These are phyloP conservation scores for Lates japonicus DNA, from an alignment of 2,797 vertebrate species.

Conservation along the genomic window DNA sequence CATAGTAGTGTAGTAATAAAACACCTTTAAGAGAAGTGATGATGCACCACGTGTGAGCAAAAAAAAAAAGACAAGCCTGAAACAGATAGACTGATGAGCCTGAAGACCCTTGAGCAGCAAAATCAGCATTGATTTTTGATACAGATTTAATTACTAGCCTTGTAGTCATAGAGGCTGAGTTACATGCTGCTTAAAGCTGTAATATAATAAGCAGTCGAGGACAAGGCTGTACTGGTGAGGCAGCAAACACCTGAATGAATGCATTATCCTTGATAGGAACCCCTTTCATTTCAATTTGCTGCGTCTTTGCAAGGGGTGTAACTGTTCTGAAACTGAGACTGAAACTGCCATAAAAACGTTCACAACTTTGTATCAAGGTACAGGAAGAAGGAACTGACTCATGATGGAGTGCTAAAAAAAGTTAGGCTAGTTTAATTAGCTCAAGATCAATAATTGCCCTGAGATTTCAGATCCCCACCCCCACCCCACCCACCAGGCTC, in stretches of 20 bases:
- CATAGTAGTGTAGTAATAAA: background rate
- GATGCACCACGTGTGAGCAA: background rate
- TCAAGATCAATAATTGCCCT: no score
- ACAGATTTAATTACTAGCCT: background rate
- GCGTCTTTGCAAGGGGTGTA: background rate
- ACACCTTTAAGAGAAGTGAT: background rate
- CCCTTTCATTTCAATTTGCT: slow-evolving; percentile 25
- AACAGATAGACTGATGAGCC: background rate
- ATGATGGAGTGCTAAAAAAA: no score
- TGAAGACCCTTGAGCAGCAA: background rate
- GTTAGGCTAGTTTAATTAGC: no score
- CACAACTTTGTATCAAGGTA: no score
- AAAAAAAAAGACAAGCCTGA: slow-evolving; percentile 1
- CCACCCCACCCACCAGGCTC: no score
- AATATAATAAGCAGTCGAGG: background rate
- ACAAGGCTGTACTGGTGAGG: background rate
- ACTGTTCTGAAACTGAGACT: no score
- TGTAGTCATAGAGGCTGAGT: background rate
- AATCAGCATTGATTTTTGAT: background rate
- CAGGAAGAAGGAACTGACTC: no score
- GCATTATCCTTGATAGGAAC: slow-evolving; percentile 11
- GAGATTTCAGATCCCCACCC: no score
- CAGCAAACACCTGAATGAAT: slow-evolving; percentile 4
- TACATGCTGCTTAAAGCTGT: background rate
- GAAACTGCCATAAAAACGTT: no score